Evolutionary conservation across 2,888 invertebrate genomes (phyloP), one percentile per base, ranked within the genome.

Genomic region (Orthonychiurus folsomi): DNA sequence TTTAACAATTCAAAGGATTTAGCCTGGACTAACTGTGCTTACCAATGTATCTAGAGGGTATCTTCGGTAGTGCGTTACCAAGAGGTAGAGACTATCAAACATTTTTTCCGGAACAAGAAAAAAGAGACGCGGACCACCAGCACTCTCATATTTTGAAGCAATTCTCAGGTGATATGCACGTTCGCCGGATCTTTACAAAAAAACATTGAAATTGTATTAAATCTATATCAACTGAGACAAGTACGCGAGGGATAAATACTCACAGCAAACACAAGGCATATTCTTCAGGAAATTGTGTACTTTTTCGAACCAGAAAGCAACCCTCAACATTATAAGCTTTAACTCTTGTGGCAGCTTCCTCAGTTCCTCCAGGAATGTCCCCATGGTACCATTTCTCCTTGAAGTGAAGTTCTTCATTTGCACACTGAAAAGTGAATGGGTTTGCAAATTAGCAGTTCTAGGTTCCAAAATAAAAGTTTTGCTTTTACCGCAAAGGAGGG

Each of bases 341-440:
- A 2, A 94, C 77, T 28, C 91, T 74, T 68, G 81, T 80, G 28
- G 68, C 67, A 3, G 68, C 66, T 75, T 89, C 89, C 0, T 90
- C 87, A 1, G 89, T 78, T 18, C 89, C 89, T 23, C 87, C 88
- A 12, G 86, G 83, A 47, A 71, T 57, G 62, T 66, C 65, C 0
- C 93, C 93, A 75, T 94, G 93, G 75, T 93, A 94, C 94, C 94
- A 94, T 75, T 87, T 88, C 77, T 94, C 93, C 24, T 87, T 86
- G 75, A 89, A 91, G 77, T 93, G 93, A 67, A 93, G 77, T 75
- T 52, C 37, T 37, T 37, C 37, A 37, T 37, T 37, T 37, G 15
- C 37, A 15, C 5, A 5, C 37, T 37, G 37, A 9, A n/a, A n/a
- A n/a, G n/a, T n/a, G n/a, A n/a, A n/a, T n/a, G n/a, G n/a, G n/a